Conservation (phyloP, 2,888 invertebrate species). For the Drosophila kokeensis region DNA sequence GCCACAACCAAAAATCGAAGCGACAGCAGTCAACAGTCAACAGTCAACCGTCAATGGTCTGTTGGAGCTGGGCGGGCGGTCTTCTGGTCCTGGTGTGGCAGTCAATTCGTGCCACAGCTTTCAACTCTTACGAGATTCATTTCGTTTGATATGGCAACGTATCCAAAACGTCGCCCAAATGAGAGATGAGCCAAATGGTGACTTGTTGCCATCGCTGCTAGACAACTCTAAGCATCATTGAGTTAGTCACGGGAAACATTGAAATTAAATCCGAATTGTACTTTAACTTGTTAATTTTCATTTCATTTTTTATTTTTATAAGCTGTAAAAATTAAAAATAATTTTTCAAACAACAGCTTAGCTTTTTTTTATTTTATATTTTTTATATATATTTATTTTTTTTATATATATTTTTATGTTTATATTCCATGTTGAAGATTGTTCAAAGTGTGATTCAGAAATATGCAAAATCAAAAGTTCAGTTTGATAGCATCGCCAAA, state of each 20-base stretch:
- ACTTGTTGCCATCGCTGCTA: conserved; percentile 26
- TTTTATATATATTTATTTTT: no score
- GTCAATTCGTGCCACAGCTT: conserved; percentile 62
- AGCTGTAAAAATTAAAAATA: not conserved
- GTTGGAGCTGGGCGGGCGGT: conserved; percentile 45
- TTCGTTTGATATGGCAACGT: conserved; percentile 48
- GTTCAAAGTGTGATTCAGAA: not conserved
- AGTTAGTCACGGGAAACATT: conserved; percentile 11
- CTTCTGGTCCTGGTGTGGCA: conserved; percentile 27
- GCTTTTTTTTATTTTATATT: no score
- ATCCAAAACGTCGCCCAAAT: conserved; percentile 33
- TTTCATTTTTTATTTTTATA: not conserved
- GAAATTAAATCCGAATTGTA: not conserved
- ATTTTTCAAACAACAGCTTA: not conserved
- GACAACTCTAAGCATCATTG: not conserved
- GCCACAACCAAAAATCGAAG: conserved; percentile 30
- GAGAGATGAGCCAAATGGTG: conserved; percentile 47
- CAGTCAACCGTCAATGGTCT: conserved; percentile 7
- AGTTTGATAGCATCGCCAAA: not conserved
- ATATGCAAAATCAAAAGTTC: not conserved
- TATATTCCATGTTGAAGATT: not conserved
- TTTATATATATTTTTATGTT: no score
- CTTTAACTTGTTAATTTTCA: not conserved
- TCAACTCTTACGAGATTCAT: conserved; percentile 46
- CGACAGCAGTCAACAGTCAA: conserved; percentile 20